Percentiles rank a stretch among this genome's conserved stretches.
phyloP scores from a whole-genome alignment of 2,888 invertebrate species.

The Brachycybe producta region DNA sequence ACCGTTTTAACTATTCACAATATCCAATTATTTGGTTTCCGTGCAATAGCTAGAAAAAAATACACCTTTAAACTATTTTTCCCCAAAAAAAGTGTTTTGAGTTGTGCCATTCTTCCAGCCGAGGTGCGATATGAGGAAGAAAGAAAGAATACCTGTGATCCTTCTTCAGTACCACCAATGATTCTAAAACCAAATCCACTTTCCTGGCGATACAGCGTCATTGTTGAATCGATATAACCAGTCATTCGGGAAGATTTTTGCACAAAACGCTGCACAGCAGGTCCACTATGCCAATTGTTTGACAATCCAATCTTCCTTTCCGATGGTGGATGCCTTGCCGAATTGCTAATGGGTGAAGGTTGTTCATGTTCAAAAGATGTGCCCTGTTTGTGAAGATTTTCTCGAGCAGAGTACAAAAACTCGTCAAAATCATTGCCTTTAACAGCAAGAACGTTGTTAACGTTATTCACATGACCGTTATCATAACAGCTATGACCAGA shows the following conservation, averaged over 20 bases:
- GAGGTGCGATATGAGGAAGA: background rate
- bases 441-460: no score
- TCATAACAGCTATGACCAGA: no score
- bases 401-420: no score
- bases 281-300: constrained; percentile 16
- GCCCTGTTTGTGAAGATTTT: constrained; percentile 41
- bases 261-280: background rate
- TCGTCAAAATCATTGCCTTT: no score
- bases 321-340: background rate
- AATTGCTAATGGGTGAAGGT: constrained; percentile 29
- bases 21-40: no score
- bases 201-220: constrained; percentile 75
- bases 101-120: no score
- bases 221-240: constrained; percentile 50
- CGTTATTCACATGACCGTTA: no score
- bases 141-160: constrained; percentile 55
- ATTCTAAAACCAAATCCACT: constrained; percentile 96
- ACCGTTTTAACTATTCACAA: no score
- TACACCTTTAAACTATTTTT: background rate
- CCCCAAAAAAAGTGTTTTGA: no score
- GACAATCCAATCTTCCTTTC: background rate
- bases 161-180: constrained; percentile 95
- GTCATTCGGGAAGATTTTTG: constrained; percentile 22
- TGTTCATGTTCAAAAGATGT: constrained; percentile 49
- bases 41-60: no score